Base-by-base conservation (phyloP, 2,113 vertebrate genomes). In the Gadus macrocephalus region DNA sequence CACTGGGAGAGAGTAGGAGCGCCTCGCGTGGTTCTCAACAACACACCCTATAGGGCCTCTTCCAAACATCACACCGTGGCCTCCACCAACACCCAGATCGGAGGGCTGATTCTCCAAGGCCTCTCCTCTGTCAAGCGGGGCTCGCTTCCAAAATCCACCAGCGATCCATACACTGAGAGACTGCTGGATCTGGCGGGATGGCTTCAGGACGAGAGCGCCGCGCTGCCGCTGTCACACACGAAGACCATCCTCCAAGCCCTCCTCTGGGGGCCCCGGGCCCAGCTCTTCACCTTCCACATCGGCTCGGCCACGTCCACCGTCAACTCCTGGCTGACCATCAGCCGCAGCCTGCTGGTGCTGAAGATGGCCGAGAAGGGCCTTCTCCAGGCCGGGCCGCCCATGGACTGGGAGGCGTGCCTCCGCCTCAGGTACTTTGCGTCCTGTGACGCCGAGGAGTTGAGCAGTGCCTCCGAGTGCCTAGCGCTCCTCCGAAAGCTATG, bases 201-300 rank as follows among this genome's bases (percentile, higher is more conserved):
- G 73, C 91, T 95, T 1, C 86, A 89, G 25, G 82, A 77, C 12
- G 73, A 78, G 19, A 58, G 65, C 16, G 63, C 69, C 0, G 4
- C 66, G n/a, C 64, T 75, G 4, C 73, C 82, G 71, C 53, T 88
- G 58, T 27, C 64, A 0, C 83, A 91, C 59, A 31, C 89, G 1
- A n/a, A 69, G 38, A 77, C 72, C 72, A 78, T 85, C 8, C 87
- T 96, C 70, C 93, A 93, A 87, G 88, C 83, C 16, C 82, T 95
- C 71, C 91, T 96, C 70, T 96, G 94, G 94, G 94, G 93, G 0
- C 95, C 94, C 0, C 83, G 73, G 2, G 70, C 69, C 2, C 77
- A 86, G 15, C 82, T 93, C 68, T 82, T 88, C 0, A 71, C 85
- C 58, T 68, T 61, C n/a, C 74, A 78, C 42, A 66, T 6, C 31